Percentiles rank a stretch among this genome's conserved stretches.
phyloP scores from a whole-genome alignment of 2,797 vertebrate species.

The Enteromius paludinosus region DNA sequence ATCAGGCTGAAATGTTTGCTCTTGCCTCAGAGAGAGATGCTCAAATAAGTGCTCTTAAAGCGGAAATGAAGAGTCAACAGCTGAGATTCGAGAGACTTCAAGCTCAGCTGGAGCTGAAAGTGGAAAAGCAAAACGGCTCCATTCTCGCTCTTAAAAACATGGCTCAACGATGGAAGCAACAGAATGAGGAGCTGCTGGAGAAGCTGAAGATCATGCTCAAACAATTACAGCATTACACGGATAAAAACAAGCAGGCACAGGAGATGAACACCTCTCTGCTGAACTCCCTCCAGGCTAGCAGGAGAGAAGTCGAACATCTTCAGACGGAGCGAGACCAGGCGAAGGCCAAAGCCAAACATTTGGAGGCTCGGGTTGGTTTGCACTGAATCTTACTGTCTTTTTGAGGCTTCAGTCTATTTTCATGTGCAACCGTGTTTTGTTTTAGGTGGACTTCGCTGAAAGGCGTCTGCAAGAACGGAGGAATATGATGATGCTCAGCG shows the following conservation, averaged over 20 bases:
- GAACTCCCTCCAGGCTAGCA: slow-evolving; percentile 70
- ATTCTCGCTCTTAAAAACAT: not conserved
- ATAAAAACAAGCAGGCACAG: slow-evolving; percentile 85
- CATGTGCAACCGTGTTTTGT: not conserved
- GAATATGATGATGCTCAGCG: slow-evolving; percentile 61
- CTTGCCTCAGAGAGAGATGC: slow-evolving; percentile 54
- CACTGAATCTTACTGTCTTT: not conserved
- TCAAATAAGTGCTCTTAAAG: slow-evolving; percentile 3
- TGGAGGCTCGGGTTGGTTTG: slow-evolving; percentile 71
- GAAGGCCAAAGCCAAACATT: slow-evolving; percentile 73
- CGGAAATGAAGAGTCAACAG: not conserved
- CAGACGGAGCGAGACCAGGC: slow-evolving; percentile 79
- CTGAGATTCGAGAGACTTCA: too few relatives aligned
- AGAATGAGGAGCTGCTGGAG: slow-evolving; percentile 77
- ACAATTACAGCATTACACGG: slow-evolving; percentile 82
- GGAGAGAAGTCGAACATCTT: slow-evolving; percentile 75
- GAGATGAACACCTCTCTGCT: slow-evolving; percentile 78
- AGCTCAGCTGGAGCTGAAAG: slow-evolving; percentile 39
- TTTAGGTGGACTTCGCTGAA: slow-evolving; percentile 77
- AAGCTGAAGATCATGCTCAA: slow-evolving; percentile 82
- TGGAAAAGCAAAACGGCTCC: slow-evolving; percentile 50
- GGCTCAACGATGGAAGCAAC: slow-evolving; percentile 43
- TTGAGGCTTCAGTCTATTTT: not conserved
- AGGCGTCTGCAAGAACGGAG: slow-evolving; percentile 75
- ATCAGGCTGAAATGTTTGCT: slow-evolving; percentile 69